Base-by-base conservation (phyloP, 2,113 vertebrate species). In the Centrocercus urophasianus region DNA sequence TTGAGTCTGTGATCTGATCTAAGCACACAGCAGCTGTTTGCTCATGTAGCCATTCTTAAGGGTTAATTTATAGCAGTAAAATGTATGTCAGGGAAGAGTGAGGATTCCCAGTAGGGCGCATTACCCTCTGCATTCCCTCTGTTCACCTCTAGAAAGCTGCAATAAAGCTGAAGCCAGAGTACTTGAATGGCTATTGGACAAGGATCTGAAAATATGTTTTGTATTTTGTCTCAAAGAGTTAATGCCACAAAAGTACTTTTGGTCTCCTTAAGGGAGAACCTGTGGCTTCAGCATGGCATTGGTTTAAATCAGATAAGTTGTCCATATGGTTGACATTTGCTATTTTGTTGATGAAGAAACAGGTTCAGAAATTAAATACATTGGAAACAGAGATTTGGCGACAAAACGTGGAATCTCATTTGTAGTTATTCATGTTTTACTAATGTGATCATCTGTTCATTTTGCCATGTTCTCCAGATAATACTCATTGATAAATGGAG, bases 11-110 rank as follows among this genome's bases (percentile, higher is more conserved):
- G 25, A 7, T 88, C 60, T 77, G 87, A 0, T 65, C 74, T 71
- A 47, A 60, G 60, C 36, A 21, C 77, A 59, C 18, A 69, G 54
- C 90, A 84, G 70, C 74, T 76, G 38, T 81, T 76, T 38, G 10
- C 65, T 71, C 67, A n/a, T 45, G 56, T 74, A 57, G 60, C 40
- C 45, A 1, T n/a, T 83, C 72, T 40, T 75, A 92, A 93, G 73
- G 80, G 67, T 89, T 89, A 78, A 93, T 74, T 90, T 90, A 66
- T 52, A 73, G 40, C 72, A 30, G 56, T 59, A 71, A 69, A 90
- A 88, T 56, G 11, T 61, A 22, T 38, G 42, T 57, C 52, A 42
- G 22, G 76, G 65, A 74, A 61, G 27, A 66, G 67, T 22, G 28
- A 69, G 14, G 43, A 67, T 67, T 81, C 71, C 74, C 27, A 59